Conservation (phyloP, 2,888 invertebrate genomes). For the Clitarchus hookeri region DNA sequence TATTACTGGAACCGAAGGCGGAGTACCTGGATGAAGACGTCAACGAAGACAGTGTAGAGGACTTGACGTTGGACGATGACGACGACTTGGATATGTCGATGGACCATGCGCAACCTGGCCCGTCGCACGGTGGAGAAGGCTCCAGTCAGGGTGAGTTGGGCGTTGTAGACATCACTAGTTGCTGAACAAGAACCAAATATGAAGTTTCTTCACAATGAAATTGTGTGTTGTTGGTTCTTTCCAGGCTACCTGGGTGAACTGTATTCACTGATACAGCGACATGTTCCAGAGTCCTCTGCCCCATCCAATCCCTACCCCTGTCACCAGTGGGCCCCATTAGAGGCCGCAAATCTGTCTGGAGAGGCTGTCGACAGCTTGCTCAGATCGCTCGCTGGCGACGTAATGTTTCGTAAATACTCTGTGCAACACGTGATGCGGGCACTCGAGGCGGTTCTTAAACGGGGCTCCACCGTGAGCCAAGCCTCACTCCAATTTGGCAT, state of each 20-base stretch:
- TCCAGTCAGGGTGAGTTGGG: slow-evolving; percentile 33
- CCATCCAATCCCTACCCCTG: slow-evolving; percentile 32
- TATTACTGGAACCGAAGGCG: slow-evolving; percentile 72
- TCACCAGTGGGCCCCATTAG: slow-evolving; percentile 30
- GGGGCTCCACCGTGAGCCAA: slow-evolving; percentile 58
- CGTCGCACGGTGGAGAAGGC: slow-evolving; percentile 56
- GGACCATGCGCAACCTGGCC: slow-evolving; percentile 70
- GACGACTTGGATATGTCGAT: slow-evolving; percentile 68
- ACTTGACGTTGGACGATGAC: slow-evolving; percentile 75
- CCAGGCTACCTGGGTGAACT: slow-evolving; percentile 43
- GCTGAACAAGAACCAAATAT: slow-evolving; percentile 23
- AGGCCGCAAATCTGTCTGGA: slow-evolving; percentile 37
- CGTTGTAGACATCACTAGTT: neutral
- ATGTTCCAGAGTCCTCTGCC: slow-evolving; percentile 37
- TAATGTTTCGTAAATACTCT: slow-evolving; percentile 42
- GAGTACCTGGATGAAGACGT: slow-evolving; percentile 70
- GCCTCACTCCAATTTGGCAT: slow-evolving; percentile 59
- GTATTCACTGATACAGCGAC: slow-evolving; percentile 43
- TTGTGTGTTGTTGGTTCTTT: slow-evolving; percentile 40
- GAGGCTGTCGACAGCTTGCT: slow-evolving; percentile 40
- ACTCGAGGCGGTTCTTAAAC: slow-evolving; percentile 58
- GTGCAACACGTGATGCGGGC: slow-evolving; percentile 48
- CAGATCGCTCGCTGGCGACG: slow-evolving; percentile 40
- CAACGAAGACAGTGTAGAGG: slow-evolving; percentile 79
- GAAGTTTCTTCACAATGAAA: slow-evolving; percentile 18